A percentile compares a stretch with the other conserved stretches of the same genome.
phyloP scores from a whole-genome alignment of 2,888 invertebrate species.

The Xanthia icteritia region DNA sequence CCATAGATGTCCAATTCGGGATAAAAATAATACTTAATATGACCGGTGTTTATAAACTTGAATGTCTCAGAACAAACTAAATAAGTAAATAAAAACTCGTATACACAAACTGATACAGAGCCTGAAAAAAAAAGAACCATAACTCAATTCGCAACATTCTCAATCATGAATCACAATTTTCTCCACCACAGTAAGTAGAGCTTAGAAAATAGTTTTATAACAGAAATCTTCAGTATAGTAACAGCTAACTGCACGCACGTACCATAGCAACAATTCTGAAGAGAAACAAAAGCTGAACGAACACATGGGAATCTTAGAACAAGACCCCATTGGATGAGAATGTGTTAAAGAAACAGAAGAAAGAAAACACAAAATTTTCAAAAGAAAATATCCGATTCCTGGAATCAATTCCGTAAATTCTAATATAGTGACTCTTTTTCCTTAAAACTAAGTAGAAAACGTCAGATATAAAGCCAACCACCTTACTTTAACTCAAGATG shows the following conservation, averaged over 20 bases:
- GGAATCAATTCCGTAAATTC: background rate
- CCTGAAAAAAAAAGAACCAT: background rate
- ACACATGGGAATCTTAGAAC: slow-evolving; percentile 26
- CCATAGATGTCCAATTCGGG: background rate
- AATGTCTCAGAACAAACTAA: background rate
- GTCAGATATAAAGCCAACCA: background rate
- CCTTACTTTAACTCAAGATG: slow-evolving; percentile 46
- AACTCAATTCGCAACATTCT: slow-evolving; percentile 22
- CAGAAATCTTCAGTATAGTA: slow-evolving; percentile 33
- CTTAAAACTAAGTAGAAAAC: background rate
- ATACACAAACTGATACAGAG: background rate
- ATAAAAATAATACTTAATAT: background rate
- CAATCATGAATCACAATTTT: slow-evolving; percentile 48
- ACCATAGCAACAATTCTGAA: slow-evolving; percentile 22
- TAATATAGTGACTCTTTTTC: background rate
- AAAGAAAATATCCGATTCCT: background rate
- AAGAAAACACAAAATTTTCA: background rate
- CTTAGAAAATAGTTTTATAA: slow-evolving; percentile 54
- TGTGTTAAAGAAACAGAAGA: background rate
- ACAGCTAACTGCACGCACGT: slow-evolving; percentile 42
- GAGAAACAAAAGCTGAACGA: slow-evolving; percentile 37
- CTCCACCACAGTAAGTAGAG: slow-evolving; percentile 50
- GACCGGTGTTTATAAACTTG: background rate
- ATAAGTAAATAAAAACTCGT: background rate
- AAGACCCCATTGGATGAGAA: slow-evolving; percentile 4